phyloP scores from a whole-genome alignment of 2,888 invertebrate species.

The Linnaemya tessellans region DNA sequence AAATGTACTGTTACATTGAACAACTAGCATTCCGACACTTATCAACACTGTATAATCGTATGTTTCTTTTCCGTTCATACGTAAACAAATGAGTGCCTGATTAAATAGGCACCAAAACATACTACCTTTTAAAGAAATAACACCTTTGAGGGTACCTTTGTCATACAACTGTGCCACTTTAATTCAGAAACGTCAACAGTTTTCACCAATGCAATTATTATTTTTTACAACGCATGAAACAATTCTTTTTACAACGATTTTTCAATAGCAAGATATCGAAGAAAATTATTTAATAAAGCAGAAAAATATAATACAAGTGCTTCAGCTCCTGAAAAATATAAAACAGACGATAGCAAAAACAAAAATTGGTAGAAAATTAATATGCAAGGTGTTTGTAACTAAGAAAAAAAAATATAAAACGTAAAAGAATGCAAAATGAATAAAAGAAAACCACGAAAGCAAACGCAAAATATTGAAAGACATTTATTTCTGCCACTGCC shows the following conservation, averaged over 20 bases:
- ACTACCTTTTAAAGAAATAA: conserved; percentile 30
- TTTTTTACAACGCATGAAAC: conserved; percentile 69
- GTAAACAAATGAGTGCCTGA: conserved; percentile 48
- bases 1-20: too few species aligned
- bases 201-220: conserved; percentile 72
- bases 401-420: conserved; percentile 33
- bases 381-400: conserved; percentile 44
- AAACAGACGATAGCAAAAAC: conserved; percentile 37
- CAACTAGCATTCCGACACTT: not conserved
- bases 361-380: conserved; percentile 50
- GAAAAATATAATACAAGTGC: conserved; percentile 56
- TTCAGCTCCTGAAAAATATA: conserved; percentile 44
- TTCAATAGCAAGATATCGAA: conserved; percentile 50
- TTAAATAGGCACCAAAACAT: conserved; percentile 14
- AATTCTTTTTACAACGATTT: conserved; percentile 73
- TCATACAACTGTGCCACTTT: conserved; percentile 5
- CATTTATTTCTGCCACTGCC: conserved; percentile 45
- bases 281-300: conserved; percentile 40
- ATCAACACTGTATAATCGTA: conserved; percentile 30
- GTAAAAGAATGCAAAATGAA: conserved; percentile 67
- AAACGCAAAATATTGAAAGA: conserved; percentile 53
- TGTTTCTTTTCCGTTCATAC: conserved; percentile 11
- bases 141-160: conserved; percentile 26
- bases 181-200: conserved; percentile 74
- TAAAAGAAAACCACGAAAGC: conserved; percentile 68